Evolutionary conservation across 2,113 vertebrate species (phyloP).

Genomic region (Sinocyclocheilus grahami): DNA sequence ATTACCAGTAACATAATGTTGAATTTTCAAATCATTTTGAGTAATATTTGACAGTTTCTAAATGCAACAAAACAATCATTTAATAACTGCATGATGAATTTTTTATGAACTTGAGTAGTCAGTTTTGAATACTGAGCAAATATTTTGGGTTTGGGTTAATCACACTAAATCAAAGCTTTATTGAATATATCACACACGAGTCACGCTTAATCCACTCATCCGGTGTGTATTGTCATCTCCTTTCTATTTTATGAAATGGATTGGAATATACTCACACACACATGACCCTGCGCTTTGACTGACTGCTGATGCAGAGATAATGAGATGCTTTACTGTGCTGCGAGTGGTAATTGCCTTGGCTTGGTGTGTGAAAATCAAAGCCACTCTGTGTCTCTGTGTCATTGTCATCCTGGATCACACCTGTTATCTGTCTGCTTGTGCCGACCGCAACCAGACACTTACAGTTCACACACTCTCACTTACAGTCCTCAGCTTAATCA

Average conservation of each 20-base stretch:
- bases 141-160: background rate
- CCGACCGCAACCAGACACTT: background rate
- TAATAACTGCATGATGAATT: too few species aligned
- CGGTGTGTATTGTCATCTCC: background rate
- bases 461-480: constrained; percentile 20
- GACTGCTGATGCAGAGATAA: constrained; percentile 55
- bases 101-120: background rate
- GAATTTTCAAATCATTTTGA: background rate
- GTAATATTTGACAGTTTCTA: background rate
- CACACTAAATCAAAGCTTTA: background rate
- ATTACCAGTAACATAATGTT: background rate
- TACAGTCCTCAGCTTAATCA: background rate
- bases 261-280: background rate
- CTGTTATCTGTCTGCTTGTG: constrained; percentile 48
- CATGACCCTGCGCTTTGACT: constrained; percentile 5
- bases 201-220: background rate
- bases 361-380: constrained; percentile 54
- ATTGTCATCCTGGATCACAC: constrained; percentile 53
- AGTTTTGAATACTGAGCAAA: background rate
- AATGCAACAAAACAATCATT: background rate
- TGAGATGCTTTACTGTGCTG: constrained; percentile 62
- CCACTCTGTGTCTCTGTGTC: constrained; percentile 43
- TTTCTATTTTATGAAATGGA: background rate
- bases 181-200: background rate
- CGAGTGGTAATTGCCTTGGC: constrained; percentile 56